Percentiles rank a stretch among this genome's conserved stretches.
Conservation (phyloP, 2,888 invertebrate species). For the Cephus nigrinus region DNA sequence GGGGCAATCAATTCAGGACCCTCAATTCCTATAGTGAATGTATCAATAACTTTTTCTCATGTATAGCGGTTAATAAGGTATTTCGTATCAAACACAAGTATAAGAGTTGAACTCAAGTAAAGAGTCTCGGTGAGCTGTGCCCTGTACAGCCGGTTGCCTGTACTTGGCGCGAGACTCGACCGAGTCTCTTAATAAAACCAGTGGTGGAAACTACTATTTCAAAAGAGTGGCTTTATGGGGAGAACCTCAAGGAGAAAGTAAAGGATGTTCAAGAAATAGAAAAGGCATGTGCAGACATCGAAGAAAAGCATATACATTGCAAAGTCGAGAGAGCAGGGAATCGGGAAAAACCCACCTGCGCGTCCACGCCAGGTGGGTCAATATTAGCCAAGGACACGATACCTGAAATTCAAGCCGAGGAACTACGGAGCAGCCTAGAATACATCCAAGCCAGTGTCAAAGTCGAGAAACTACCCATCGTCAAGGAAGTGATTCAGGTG, state of each 20-base stretch:
- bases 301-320: constrained; percentile 11
- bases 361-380: constrained; percentile 9
- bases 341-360: constrained; percentile 24
- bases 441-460: neutral
- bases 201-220: constrained; percentile 17
- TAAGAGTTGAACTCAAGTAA: too few species aligned
- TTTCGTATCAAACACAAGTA: too few species aligned
- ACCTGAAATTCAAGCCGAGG: constrained; percentile 17
- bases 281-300: constrained; percentile 24
- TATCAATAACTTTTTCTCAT: too few species aligned
- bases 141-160: too few species aligned
- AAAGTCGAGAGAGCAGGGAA: constrained; percentile 24
- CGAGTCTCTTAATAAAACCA: neutral
- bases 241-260: constrained; percentile 27
- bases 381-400: constrained; percentile 12
- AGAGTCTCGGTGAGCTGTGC: too few species aligned
- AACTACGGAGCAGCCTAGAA: neutral
- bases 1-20: too few species aligned
- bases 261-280: constrained; percentile 31
- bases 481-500: constrained; percentile 22
- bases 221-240: constrained; percentile 26
- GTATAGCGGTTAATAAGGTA: too few species aligned
- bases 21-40: too few species aligned
- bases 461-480: constrained; percentile 20
- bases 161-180: too few species aligned